Percentiles rank a stretch among this genome's conserved stretches.
Conservation (phyloP, 2,888 invertebrate genomes). For the Prosapia bicincta region DNA sequence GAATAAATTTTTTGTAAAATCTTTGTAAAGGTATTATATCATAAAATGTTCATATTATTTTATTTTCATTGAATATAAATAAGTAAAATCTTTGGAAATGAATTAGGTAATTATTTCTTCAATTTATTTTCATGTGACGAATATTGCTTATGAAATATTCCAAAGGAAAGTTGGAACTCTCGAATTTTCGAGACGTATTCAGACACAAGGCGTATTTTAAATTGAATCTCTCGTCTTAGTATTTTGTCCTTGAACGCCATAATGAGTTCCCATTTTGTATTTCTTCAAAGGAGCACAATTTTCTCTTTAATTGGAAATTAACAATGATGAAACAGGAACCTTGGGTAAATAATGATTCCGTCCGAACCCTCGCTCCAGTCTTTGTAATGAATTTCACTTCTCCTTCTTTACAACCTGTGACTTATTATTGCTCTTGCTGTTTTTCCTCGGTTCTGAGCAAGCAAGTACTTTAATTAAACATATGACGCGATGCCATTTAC, state of each 20-base stretch:
- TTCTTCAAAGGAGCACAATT: slow-evolving; percentile 29
- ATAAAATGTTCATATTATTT: too few species aligned
- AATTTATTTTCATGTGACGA: too few species aligned
- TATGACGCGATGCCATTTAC: slow-evolving; percentile 15
- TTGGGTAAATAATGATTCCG: slow-evolving; percentile 22
- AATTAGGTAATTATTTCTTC: too few species aligned
- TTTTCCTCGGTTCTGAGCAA: slow-evolving; percentile 16
- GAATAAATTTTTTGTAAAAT: too few species aligned
- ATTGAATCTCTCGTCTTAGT: neutral
- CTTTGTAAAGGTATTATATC: too few species aligned
- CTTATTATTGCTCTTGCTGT: slow-evolving; percentile 24
- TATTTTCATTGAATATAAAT: too few species aligned
- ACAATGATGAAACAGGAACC: slow-evolving; percentile 26
- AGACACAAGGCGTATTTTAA: neutral
- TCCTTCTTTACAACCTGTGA: slow-evolving; percentile 20
- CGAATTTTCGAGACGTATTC: neutral
- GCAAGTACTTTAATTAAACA: slow-evolving; percentile 28
- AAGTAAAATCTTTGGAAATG: too few species aligned
- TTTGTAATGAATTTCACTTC: slow-evolving; percentile 20
- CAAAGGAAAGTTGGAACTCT: neutral
- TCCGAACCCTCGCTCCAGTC: slow-evolving; percentile 4
- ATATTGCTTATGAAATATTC: neutral
- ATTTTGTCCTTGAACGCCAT: neutral
- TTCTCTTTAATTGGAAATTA: slow-evolving; percentile 29
- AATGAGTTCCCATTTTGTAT: slow-evolving; percentile 24